Conservation (phyloP, 1,140 invertebrate species). For the Aphelenchoides avenae region DNA sequence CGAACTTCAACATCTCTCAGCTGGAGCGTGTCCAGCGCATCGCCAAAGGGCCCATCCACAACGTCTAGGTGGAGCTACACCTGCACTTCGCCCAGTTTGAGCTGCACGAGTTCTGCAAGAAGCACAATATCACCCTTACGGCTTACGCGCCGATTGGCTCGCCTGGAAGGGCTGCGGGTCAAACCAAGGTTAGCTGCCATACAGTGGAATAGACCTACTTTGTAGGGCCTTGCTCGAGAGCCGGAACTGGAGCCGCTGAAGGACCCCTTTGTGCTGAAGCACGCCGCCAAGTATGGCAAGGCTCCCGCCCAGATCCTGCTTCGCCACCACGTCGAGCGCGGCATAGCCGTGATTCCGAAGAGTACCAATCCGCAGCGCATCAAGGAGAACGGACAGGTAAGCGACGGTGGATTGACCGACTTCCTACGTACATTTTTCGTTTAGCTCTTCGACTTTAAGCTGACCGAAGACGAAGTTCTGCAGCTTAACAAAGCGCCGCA, state of each 20-base stretch:
- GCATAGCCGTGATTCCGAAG: conserved; percentile 60
- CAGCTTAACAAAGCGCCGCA: not conserved
- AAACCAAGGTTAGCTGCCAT: no score
- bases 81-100: conserved; percentile 76
- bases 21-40: conserved; percentile 70
- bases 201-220: no score
- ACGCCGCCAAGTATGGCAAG: conserved; percentile 66
- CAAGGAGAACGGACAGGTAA: conserved; percentile 50
- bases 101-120: conserved; percentile 70
- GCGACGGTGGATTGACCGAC: conserved; percentile 23
- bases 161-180: conserved; percentile 55
- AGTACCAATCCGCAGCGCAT: conserved; percentile 58
- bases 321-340: conserved; percentile 42
- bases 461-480: conserved; percentile 1
- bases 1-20: conserved; percentile 82
- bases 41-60: conserved; percentile 59
- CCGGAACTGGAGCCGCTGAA: conserved; percentile 62
- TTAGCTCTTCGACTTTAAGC: no score
- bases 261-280: conserved; percentile 65
- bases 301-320: conserved; percentile 66
- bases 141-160: conserved; percentile 68
- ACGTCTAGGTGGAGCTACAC: conserved; percentile 74
- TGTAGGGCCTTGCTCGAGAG: no score
- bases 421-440: no score
- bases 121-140: conserved; percentile 69